Evolutionary conservation across 2,888 invertebrate genomes (phyloP).

Genomic region (Erannis defoliaria): DNA sequence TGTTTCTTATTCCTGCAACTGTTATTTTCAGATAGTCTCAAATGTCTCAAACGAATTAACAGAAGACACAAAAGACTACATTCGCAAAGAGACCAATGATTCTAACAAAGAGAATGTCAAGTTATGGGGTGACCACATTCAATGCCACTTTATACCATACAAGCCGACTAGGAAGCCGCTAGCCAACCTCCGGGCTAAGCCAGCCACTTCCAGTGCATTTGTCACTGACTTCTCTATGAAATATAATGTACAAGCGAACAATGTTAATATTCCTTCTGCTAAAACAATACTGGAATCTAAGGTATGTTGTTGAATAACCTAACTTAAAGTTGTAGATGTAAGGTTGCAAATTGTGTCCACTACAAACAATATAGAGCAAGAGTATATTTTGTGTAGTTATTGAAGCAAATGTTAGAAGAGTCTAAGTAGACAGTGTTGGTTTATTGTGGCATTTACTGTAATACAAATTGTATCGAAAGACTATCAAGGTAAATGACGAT

Average conservation of each 20-base stretch:
- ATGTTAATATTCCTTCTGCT: conserved; percentile 38
- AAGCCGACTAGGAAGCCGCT: conserved; percentile 71
- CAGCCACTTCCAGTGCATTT: conserved; percentile 69
- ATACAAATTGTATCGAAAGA: too few relatives aligned
- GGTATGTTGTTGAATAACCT: conserved; percentile 47
- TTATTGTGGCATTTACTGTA: too few relatives aligned
- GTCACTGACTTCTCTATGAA: conserved; percentile 84
- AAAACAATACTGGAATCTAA: conserved; percentile 58
- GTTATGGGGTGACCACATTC: conserved; percentile 79
- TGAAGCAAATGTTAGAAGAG: too few relatives aligned
- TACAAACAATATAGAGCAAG: too few relatives aligned
- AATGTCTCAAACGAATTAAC: conserved; percentile 76
- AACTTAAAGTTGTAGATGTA: background rate
- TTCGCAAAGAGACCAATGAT: conserved; percentile 69
- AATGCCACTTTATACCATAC: conserved; percentile 75
- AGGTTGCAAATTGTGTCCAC: too few relatives aligned
- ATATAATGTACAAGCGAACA: conserved; percentile 57
- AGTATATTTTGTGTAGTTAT: too few relatives aligned
- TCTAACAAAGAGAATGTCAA: conserved; percentile 68
- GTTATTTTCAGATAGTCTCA: conserved; percentile 73
- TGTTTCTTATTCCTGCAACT: too few relatives aligned
- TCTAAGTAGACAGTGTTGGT: too few relatives aligned
- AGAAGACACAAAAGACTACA: conserved; percentile 78
- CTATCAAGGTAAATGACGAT: too few relatives aligned
- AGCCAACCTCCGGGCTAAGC: conserved; percentile 70